Evolutionary conservation across 2,113 vertebrate genomes (phyloP), one percentile per base, ranked within the genome.

Genomic region (Thalassarche chlororhynchos): DNA sequence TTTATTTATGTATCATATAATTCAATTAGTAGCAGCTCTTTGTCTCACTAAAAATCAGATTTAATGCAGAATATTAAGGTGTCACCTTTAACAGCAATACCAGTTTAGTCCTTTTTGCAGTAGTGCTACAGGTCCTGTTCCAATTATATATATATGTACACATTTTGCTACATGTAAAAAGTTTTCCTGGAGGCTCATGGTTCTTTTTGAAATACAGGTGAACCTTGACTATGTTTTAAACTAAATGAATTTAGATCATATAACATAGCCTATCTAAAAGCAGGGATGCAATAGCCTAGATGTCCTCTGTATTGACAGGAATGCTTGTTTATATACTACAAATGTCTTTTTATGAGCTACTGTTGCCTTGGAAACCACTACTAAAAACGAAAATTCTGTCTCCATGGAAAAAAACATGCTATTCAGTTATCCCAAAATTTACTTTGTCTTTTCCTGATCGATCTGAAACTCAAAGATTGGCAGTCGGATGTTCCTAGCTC

Each of bases 21-120:
- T 97, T 92, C 71, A 51, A 16, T 93, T 87, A 80, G 69, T 68
- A 97, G 69, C 78, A 95, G 84, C 42, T 66, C 96, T 92, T 64
- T 57, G 6, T 75, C 47, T 44, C 2, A 7, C 29, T 84, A 71
- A 89, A 66, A 82, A 47, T 51, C 18, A 77, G 23, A 66, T 46
- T 72, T 86, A 64, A 78, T 3, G 14, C 23, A 91, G 72, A 81
- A 23, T 82, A 51, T 75, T 62, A 75, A 71, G 26, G 32, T 47
- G 21, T 38, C 36, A 68, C 5, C 23, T 17, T 26, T 51, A 82
- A 82, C 20, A 65, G 71, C 89, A 64, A 55, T 15, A 81, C 5
- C 7, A 25, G 8, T 55, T 62, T 26, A 78, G 55, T 55, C 14
- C 46, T 90, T 90, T 80, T 40, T 40, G 16, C 12, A 78, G 42